A percentile compares a stretch with the other conserved stretches of the same genome.
phyloP scores from a whole-genome alignment of 2,113 vertebrate species.

The Perca fluviatilis region DNA sequence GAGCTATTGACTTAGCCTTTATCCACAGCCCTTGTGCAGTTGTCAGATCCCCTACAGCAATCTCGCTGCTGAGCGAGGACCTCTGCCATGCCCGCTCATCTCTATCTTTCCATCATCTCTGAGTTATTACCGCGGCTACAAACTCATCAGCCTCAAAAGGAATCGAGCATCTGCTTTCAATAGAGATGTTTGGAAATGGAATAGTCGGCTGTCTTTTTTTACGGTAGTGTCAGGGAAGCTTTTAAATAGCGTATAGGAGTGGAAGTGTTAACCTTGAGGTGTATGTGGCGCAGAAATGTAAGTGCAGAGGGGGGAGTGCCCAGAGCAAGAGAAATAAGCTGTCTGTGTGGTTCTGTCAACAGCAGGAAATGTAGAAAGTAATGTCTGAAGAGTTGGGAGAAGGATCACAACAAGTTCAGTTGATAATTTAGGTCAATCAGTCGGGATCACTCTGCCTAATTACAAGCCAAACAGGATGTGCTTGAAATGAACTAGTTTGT shows the following conservation, averaged over 20 bases:
- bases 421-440: constrained; percentile 8
- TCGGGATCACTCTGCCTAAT: background rate
- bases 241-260: constrained; percentile 14
- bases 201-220: constrained; percentile 2
- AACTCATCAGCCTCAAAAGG: constrained; percentile 34
- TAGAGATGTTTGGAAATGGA: constrained; percentile 25
- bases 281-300: constrained; percentile 30
- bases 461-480: background rate
- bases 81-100: constrained; percentile 32
- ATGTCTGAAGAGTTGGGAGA: background rate
- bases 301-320: constrained; percentile 12
- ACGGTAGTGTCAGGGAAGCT: constrained; percentile 4
- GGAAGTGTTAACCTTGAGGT: constrained; percentile 38
- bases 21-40: constrained; percentile 58
- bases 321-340: constrained; percentile 20
- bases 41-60: constrained; percentile 59
- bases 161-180: constrained; percentile 29
- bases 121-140: constrained; percentile 27
- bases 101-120: constrained; percentile 38
- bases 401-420: background rate
- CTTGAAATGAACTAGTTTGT: background rate
- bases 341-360: background rate
- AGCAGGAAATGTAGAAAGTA: constrained; percentile 21
- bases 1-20: constrained; percentile 66
- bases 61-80: constrained; percentile 29